A percentile compares a stretch with the other conserved stretches of the same genome.
Conservation (phyloP, 2,888 invertebrate species). For the Venusia cambrica region DNA sequence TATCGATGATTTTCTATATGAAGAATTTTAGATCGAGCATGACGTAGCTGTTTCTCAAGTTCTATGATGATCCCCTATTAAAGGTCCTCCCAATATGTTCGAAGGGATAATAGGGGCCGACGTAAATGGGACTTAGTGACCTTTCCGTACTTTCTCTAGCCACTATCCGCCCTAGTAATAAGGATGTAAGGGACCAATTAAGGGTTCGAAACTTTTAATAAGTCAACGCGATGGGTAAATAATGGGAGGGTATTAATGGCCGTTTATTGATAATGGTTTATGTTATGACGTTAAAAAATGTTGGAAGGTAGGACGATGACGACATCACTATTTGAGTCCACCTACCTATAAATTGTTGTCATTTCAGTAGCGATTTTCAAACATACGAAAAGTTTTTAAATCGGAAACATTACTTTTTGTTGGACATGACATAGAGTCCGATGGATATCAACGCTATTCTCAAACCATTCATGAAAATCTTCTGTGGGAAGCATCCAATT, state of each 20-base stretch:
- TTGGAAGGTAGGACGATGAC: conserved; percentile 4
- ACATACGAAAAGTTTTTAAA: too few relatives aligned
- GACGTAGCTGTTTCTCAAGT: conserved; percentile 5
- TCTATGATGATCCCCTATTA: conserved; percentile 50
- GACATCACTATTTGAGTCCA: too few relatives aligned
- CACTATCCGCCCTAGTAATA: conserved; percentile 41
- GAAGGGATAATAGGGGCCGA: conserved; percentile 64
- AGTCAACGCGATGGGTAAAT: conserved; percentile 32
- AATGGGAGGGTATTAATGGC: conserved; percentile 22
- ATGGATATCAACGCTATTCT: too few relatives aligned
- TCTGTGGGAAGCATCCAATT: too few relatives aligned
- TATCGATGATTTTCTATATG: too few relatives aligned
- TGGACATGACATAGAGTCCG: too few relatives aligned
- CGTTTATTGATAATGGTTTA: conserved; percentile 35
- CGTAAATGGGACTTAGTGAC: conserved; percentile 64
- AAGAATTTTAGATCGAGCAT: too few relatives aligned
- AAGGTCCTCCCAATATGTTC: conserved; percentile 66
- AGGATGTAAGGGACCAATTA: conserved; percentile 62
- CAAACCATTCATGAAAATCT: too few relatives aligned
- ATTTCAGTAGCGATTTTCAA: too few relatives aligned
- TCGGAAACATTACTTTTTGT: too few relatives aligned
- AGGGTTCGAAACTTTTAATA: conserved; percentile 70
- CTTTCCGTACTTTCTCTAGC: conserved; percentile 38
- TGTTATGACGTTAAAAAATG: conserved; percentile 29
- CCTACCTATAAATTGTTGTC: too few relatives aligned